Base-by-base conservation (phyloP, 2,888 invertebrate genomes). In the Tachina lurida region DNA sequence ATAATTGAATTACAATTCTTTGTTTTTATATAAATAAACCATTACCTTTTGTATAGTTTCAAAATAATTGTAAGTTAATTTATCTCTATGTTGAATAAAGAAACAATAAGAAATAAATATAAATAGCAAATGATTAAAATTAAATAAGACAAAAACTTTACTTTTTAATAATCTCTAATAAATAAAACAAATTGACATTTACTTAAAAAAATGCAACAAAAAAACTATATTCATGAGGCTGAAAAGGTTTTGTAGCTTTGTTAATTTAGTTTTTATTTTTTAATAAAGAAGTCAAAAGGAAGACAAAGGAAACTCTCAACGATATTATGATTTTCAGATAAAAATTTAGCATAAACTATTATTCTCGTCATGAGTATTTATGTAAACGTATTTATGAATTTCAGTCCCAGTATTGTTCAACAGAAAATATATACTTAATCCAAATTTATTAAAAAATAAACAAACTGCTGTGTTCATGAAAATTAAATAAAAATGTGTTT, bases 241-340 rank as follows among this genome's bases (percentile, higher is more conserved):
- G 84, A 87, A 73, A 74, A 62, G 70, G 70, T 75, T 82, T 84
- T 84, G 81, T 85, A 85, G 85, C 85, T 85, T 85, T 85, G 77
- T 74, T 78, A 79, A 83, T 67, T 65, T 67, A 78, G 78, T 62
- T 74, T 70, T 71, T 70, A n/a, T 49, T 49, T 76, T 62, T 62
- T 75, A 67, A 81, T 63, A 73, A 63, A 45, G 63, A 73, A 70
- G 7, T 10, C 22, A 60, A 41, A 31, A 70, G 31, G 31, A 70
- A 52, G 76, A 45, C 4, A 12, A 45, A 63, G 71, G 43, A 65
- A 76, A 79, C 41, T 68, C 68, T 84, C 67, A 84, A 84, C 76
- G 60, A 85, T 78, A 85, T 78, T 77, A 81, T 73, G 31, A 73
- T 67, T 68, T 49, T 75, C 17, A 75, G 63, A 31, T 73, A 77